These are phyloP conservation scores for Druceiella hillmani DNA, from an alignment of 2,888 invertebrate species.

Conservation along the genomic window DNA sequence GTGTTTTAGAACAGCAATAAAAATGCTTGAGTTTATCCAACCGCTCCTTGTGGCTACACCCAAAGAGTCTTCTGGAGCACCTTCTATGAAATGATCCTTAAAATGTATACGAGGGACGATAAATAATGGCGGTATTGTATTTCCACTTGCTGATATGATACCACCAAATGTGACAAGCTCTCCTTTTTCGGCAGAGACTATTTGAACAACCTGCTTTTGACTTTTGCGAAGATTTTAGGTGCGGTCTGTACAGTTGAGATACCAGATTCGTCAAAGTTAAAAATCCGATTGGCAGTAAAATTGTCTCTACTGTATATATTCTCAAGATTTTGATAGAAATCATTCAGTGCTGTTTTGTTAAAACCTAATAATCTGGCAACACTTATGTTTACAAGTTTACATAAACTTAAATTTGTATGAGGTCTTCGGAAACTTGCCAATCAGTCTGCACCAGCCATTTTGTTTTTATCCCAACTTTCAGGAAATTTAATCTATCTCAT, in stretches of 20 bases:
- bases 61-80: constrained; percentile 21
- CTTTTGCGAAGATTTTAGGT: constrained; percentile 22
- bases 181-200: constrained; percentile 31
- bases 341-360: constrained; percentile 7
- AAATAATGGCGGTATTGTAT: constrained; percentile 30
- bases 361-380: constrained; percentile 7
- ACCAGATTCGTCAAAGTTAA: constrained; percentile 6
- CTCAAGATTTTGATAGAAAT: constrained; percentile 5
- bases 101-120: constrained; percentile 25
- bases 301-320: constrained; percentile 4
- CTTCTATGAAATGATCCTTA: constrained; percentile 22
- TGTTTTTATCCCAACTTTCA: too few relatives aligned
- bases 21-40: constrained; percentile 21
- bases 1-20: constrained; percentile 9
- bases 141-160: constrained; percentile 27
- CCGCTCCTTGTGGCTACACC: constrained; percentile 20
- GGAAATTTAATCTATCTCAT: too few relatives aligned
- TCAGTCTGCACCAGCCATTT: too few relatives aligned
- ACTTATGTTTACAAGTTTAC: too few relatives aligned
- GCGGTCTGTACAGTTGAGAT: constrained; percentile 6
- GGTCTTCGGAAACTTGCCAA: too few relatives aligned
- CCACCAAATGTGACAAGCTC: constrained; percentile 29
- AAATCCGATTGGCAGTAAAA: constrained; percentile 6
- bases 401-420: too few relatives aligned
- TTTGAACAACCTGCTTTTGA: constrained; percentile 28